Evolutionary conservation across 1,140 invertebrate species (phyloP), one percentile per base, ranked within the genome.

Genomic region (Platorchestia sp.): DNA sequence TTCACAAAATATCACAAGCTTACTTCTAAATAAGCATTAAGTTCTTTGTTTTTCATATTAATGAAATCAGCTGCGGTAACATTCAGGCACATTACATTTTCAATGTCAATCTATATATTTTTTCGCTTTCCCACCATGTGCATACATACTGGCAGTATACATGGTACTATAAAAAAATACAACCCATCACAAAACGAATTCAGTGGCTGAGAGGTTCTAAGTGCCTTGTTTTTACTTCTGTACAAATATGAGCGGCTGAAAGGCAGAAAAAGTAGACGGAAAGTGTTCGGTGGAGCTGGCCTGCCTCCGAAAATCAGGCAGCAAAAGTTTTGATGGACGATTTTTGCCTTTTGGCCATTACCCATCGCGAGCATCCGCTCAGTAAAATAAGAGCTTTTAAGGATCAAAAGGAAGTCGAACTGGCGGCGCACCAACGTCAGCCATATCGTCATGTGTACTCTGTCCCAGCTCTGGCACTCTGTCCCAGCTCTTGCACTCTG

Each of bases 321-420:
- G 59, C 59, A 75, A 75, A 51, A 75, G 59, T 75, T 75, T 75
- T 75, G 59, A 75, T 75, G 59, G 59, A 75, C 59, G 59, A 75
- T 75, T 75, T 75, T 75, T 36, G 14, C 59, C 59, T 75, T 19
- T 22, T 75, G 59, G 59, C 59, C 27, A 75, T 75, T 75, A 75
- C 59, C 59, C 27, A 75, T 75, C 59, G 14, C 36, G 59, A 75
- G 59, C 59, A 75, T 75, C 59, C 36, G 59, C 59, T 36, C 14
- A 75, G 59, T 75, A 75, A 75, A 75, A 75, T 75, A 36, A 75
- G 59, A 36, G 59, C 27, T 75, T 3, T 75, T 22, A 27, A 75
- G 59, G 59, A 75, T 75, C 59, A 75, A 75, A 75, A 75, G 59
- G 59, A 75, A 75, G 59, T 22, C 59, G 27, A 75, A 27, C 7